Base-by-base conservation (phyloP, 2,888 invertebrate species). In the Leptopilina myrica region DNA sequence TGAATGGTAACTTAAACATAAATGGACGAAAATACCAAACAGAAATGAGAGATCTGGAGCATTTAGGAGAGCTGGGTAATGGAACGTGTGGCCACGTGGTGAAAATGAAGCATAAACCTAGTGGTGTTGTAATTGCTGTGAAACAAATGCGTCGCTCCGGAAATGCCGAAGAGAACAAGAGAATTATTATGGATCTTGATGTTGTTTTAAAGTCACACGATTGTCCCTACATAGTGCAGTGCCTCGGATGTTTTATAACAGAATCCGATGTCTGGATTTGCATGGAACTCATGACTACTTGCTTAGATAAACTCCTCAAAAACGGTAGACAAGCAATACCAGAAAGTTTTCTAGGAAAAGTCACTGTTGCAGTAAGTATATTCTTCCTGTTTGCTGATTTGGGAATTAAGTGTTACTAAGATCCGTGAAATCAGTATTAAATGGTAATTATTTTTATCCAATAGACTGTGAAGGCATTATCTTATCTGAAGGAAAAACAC, bases 231-330 rank as follows among this genome's bases (percentile, higher is more conserved):
- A 99, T 99, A 87, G 99, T 99, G 86, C 95, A 98, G 91, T 99
- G 99, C 92, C 94, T 98, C 88, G 99, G 99, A 64, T 99, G 98
- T 93, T 99, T 99, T 92, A 98, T 99, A 78, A 98, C 98, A 0
- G 97, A 98, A 91, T 96, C 97, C 0, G 98, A 99, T 92, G 99
- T 99, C 0, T 99, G 99, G 98, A 99, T 99, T 90, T 99, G 99
- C 92, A 99, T 99, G 99, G 99, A 99, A 93, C 94, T 99, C 85
- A 99, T 99, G 99, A 96, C 98, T 14, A 98, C 98, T 26, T 99
- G 99, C 93, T 96, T 99, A 90, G 99, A 99, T 92, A 99, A 99
- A 93, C 93, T 99, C 89, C 93, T 99, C 82, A 98, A 98, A 92
- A 93, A 95, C 86, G 93, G 97, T 62, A 95, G 96, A 82, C 95